Conservation (phyloP, 2,888 invertebrate species). For the Steromphala cineraria region DNA sequence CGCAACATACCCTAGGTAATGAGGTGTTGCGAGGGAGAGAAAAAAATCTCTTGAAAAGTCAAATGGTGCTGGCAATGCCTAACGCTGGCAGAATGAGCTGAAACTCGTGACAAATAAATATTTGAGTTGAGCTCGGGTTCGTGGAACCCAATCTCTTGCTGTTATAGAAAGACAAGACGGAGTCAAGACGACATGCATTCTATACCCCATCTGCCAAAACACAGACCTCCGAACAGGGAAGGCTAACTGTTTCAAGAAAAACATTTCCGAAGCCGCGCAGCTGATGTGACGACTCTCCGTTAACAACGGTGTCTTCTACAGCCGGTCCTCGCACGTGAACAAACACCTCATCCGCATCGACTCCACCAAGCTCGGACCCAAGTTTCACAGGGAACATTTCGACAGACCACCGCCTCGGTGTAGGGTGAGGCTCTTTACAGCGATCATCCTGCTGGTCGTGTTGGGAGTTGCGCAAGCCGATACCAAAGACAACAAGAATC, state of each 20-base stretch:
- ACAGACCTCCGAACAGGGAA: conserved; percentile 10
- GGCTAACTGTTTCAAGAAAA: conserved; percentile 18
- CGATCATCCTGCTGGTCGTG: too few species aligned
- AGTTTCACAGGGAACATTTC: conserved; percentile 11
- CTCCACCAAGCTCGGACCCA: background rate
- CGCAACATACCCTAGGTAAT: background rate
- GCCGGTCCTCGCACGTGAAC: conserved; percentile 6
- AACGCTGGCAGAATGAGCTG: background rate
- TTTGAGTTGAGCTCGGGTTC: conserved; percentile 13
- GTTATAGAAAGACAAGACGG: conserved; percentile 13
- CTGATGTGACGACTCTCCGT: background rate
- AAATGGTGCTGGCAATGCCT: background rate
- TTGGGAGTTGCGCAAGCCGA: too few species aligned
- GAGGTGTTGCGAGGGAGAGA: background rate
- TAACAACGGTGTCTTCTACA: conserved; percentile 9
- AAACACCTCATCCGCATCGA: conserved; percentile 10
- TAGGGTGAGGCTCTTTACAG: too few species aligned
- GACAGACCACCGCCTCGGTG: background rate
- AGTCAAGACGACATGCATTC: background rate
- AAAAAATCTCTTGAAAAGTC: conserved; percentile 3
- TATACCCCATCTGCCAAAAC: conserved; percentile 14
- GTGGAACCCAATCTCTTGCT: background rate
- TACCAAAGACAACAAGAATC: too few species aligned
- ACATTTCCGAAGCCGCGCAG: background rate
- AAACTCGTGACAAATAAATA: conserved; percentile 20